Conservation (phyloP, 2,888 invertebrate species). For the Nomada ruficornis region DNA sequence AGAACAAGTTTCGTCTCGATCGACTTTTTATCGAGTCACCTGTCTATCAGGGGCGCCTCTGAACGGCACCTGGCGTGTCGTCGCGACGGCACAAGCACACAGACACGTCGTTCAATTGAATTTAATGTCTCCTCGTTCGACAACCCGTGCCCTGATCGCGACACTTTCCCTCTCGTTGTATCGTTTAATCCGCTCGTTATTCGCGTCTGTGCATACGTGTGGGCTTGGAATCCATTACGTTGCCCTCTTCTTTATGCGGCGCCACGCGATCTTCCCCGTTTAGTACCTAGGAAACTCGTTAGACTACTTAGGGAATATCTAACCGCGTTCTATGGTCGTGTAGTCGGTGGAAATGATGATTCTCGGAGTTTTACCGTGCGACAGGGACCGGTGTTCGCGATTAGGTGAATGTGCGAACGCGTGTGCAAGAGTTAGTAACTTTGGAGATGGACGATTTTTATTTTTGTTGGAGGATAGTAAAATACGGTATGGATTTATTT, state of each 20-base stretch:
- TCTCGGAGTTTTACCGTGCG: not conserved
- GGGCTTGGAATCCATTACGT: constrained; percentile 23
- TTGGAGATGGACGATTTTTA: not conserved
- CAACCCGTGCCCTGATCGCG: constrained; percentile 6
- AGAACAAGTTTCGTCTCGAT: constrained; percentile 29
- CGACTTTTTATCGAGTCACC: constrained; percentile 16
- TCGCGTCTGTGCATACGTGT: constrained; percentile 24
- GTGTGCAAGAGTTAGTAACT: not conserved
- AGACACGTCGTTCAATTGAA: not conserved
- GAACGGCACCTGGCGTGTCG: constrained; percentile 16
- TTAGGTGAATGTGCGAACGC: not conserved
- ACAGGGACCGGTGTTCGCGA: constrained; percentile 12
- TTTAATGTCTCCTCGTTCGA: constrained; percentile 6
- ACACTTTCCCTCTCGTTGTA: constrained; percentile 9
- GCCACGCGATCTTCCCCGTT: constrained; percentile 2
- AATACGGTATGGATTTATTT: too few species aligned
- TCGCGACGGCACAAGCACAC: not conserved
- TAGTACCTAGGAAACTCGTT: constrained; percentile 31
- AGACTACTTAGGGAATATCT: constrained; percentile 13
- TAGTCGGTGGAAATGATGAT: not conserved
- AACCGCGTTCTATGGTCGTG: constrained; percentile 6
- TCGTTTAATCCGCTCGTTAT: constrained; percentile 18
- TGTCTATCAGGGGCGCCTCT: constrained; percentile 3
- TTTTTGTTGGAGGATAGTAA: too few species aligned
- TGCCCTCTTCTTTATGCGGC: constrained; percentile 23